phyloP scores from a whole-genome alignment of 1,140 invertebrate genomes.

The Physella acuta region DNA sequence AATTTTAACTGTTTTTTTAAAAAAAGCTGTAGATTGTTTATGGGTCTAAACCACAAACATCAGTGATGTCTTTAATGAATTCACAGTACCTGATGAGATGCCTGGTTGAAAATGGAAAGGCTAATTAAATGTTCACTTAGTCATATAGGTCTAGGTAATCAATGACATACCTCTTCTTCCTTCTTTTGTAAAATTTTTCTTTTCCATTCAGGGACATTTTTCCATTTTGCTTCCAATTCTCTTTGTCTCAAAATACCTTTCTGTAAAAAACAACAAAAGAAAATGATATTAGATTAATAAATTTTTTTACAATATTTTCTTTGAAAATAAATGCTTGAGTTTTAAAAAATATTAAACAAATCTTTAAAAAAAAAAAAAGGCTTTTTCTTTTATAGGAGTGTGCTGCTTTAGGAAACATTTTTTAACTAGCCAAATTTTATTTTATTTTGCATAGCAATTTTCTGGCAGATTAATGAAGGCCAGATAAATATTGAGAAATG shows the following conservation, averaged over 20 bases:
- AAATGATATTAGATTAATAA: too few species aligned
- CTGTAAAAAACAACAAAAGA: slow-evolving; percentile 28
- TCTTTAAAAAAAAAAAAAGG: background rate
- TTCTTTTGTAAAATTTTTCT: slow-evolving; percentile 47
- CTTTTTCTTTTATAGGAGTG: background rate
- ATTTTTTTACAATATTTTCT: too few species aligned
- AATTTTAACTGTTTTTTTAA: background rate
- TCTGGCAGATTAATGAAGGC: background rate
- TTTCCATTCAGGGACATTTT: slow-evolving; percentile 52
- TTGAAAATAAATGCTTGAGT: too few species aligned
- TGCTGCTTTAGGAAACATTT: background rate
- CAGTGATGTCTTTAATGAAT: background rate
- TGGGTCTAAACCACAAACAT: background rate
- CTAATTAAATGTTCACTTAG: background rate
- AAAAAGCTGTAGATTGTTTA: background rate
- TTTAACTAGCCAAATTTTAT: background rate
- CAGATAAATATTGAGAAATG: background rate
- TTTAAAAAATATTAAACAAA: too few species aligned
- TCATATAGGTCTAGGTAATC: background rate
- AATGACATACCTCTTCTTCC: slow-evolving; percentile 29
- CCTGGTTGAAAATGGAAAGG: background rate
- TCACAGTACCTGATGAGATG: background rate
- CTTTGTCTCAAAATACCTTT: slow-evolving; percentile 39
- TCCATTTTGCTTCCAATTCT: slow-evolving; percentile 49
- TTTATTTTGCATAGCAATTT: background rate